Percentiles rank a stretch among this genome's conserved stretches.
Conservation (phyloP, 2,113 vertebrate genomes). For the Planiliza haematocheilus region DNA sequence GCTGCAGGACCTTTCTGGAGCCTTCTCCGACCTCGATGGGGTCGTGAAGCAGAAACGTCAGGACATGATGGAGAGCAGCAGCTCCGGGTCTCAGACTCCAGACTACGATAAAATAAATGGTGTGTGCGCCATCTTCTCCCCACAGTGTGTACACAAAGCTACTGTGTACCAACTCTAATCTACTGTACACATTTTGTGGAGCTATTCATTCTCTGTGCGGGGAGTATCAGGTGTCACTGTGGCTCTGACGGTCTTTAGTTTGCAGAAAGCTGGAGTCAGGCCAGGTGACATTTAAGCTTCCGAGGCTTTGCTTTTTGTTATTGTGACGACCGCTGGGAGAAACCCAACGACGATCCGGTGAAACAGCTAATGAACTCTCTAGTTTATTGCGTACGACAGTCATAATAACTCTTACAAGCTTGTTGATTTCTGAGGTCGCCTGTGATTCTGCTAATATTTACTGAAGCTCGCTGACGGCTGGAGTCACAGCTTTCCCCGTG, state of each 20-base stretch:
- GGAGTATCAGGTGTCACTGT: slow-evolving; percentile 24
- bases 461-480: neutral
- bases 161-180: neutral
- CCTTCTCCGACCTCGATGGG: slow-evolving; percentile 89
- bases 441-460: slow-evolving; percentile 33
- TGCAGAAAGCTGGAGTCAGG: slow-evolving; percentile 8
- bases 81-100: slow-evolving; percentile 92
- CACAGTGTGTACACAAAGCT: neutral
- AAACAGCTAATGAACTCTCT: neutral
- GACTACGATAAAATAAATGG: slow-evolving; percentile 91
- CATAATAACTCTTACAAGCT: neutral
- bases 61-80: slow-evolving; percentile 91
- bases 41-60: slow-evolving; percentile 85
- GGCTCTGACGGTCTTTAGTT: slow-evolving; percentile 10
- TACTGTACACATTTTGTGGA: neutral
- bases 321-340: neutral
- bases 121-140: slow-evolving; percentile 57
- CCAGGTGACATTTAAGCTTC: slow-evolving; percentile 32
- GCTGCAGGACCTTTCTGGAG: slow-evolving; percentile 87
- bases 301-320: slow-evolving; percentile 24
- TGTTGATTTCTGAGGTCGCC: neutral
- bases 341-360: neutral
- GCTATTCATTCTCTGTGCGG: neutral
- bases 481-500: slow-evolving; percentile 22
- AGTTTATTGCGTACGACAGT: neutral